Evolutionary conservation across 2,113 vertebrate species (phyloP), one percentile per base, ranked within the genome.

Genomic region (Xiphophorus couchianus): DNA sequence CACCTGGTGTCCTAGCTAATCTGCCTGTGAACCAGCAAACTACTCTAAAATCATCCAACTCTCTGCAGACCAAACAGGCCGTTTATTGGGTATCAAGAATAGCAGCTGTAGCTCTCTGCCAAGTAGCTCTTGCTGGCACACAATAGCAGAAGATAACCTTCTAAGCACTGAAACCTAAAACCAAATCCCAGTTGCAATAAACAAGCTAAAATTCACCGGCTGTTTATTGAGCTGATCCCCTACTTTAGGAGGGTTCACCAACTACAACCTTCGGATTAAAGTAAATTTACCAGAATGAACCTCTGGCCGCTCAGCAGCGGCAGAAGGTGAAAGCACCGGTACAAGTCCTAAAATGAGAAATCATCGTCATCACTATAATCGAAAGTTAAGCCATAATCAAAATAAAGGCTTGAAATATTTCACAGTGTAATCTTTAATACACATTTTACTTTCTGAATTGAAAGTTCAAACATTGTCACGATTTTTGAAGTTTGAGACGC

Each of bases 41-140:
- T 39, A 27, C 72, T 80, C 81, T 62, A 60, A 81, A 86, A 62
- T 27, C 39, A 37, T 44, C 78, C 73, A 76, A 77, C 63, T 35
- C 71, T 74, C 68, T 33, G 37, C 42, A n/a, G 51, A 27, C 61
- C 75, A 15, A 51, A 73, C 15, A 1, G 31, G 58, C 42, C 69
- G 81, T 73, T 80, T 22, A 83, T 62, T 60, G 33, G 33, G 78
- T 65, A 80, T 85, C 77, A 86, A 84, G 81, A 89, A 91, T 86
- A 89, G 85, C 68, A 65, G 42, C 4, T 31, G 27, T 68, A 25
- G 28, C 19, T 35, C 39, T 70, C 58, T 83, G 71, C 82, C 71
- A 66, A 77, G 68, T 67, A 60, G 81, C 30, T 8, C n/a, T 83
- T 75, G 71, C 82, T 67, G 85, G 82, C 79, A 88, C 61, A 78